phyloP scores from a whole-genome alignment of 1,140 invertebrate genomes.

The Vanessa tameamea region DNA sequence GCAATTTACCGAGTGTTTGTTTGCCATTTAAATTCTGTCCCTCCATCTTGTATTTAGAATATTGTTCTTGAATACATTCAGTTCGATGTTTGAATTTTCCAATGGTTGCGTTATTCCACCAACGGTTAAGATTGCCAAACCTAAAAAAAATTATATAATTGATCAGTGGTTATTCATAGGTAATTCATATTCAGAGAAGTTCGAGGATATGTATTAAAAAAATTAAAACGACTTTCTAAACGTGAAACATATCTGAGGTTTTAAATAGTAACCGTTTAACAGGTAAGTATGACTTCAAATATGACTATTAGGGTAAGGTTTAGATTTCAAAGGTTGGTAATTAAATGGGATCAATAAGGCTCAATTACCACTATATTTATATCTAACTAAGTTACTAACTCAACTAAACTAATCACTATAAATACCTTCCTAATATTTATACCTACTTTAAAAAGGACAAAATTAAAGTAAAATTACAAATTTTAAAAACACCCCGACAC shows the following conservation, averaged over 20 bases:
- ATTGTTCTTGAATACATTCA: conserved; percentile 96
- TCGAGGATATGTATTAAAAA: background rate
- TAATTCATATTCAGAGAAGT: no score
- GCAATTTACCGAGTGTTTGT: conserved; percentile 84
- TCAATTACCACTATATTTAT: no score
- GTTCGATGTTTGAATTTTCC: conserved; percentile 93
- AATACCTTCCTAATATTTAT: no score
- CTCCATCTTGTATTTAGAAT: conserved; percentile 87
- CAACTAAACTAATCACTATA: no score
- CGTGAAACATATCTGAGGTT: background rate
- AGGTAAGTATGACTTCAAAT: no score
- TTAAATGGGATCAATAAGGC: no score
- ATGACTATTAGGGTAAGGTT: no score
- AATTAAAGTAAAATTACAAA: no score
- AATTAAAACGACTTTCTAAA: background rate
- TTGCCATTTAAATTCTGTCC: conserved; percentile 88
- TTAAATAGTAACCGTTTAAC: background rate
- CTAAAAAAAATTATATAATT: conserved; percentile 42
- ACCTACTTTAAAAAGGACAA: no score
- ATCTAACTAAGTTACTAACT: no score
- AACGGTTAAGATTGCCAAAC: conserved; percentile 96
- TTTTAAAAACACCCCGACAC: no score
- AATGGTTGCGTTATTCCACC: conserved; percentile 98
- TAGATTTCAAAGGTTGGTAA: no score
- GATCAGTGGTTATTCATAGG: background rate